phyloP scores from a whole-genome alignment of 2,888 invertebrate species.

The Amaurobius ferox region DNA sequence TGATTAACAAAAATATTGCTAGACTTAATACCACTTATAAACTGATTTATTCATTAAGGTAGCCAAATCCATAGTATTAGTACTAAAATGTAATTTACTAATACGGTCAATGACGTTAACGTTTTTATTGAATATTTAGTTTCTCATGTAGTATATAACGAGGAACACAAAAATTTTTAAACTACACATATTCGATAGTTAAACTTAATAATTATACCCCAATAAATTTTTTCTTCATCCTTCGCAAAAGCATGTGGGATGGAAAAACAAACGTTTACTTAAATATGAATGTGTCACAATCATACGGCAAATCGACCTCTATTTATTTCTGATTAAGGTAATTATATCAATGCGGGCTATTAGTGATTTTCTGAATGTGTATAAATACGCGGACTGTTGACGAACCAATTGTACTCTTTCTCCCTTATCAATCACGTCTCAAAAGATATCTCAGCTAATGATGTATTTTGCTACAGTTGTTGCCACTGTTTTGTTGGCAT shows the following conservation, averaged over 20 bases:
- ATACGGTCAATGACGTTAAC: no score
- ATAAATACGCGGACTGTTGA: background rate
- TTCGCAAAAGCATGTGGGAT: background rate
- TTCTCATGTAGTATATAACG: no score
- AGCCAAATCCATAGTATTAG: no score
- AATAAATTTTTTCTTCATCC: background rate
- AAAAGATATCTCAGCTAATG: background rate
- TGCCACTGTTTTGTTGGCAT: slow-evolving; percentile 9
- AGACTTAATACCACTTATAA: no score
- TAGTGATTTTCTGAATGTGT: background rate
- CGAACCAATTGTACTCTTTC: background rate
- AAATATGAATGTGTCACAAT: background rate
- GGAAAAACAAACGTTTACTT: background rate
- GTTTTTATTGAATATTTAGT: no score
- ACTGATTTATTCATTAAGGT: no score
- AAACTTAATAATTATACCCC: no score
- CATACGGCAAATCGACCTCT: background rate
- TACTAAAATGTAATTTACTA: no score
- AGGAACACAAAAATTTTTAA: no score
- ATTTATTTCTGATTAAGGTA: background rate
- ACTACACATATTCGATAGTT: background rate
- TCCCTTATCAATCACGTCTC: background rate
- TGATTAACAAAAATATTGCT: no score
- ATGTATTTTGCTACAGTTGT: background rate
- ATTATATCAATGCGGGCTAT: background rate